Base-by-base conservation (phyloP, 2,113 vertebrate genomes). In the Ursus arctos region DNA sequence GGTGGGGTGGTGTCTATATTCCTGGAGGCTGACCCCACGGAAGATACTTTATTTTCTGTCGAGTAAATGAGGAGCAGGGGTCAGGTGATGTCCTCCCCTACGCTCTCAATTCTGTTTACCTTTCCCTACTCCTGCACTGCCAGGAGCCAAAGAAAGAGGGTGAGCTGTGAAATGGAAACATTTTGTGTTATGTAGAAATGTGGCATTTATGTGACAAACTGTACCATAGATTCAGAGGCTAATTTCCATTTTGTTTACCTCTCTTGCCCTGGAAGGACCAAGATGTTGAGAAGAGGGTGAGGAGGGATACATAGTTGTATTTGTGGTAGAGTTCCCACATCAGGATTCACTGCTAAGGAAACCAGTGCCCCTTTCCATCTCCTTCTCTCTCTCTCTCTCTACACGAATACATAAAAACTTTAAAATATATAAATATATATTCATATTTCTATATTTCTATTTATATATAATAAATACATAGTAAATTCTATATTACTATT, bases 201-300 rank as follows among this genome's bases (percentile, higher is more conserved):
- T 33, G n/a, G n/a, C 61, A 91, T 85, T 81, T 95, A 85, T 86
- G 36, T 85, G 77, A 97, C 49, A 91, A 95, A 43, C 59, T 72
- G 67, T n/a, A 33, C 49, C 26, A 67, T 40, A 82, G 36, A 95
- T 59, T 88, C 15, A 71, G 77, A 91, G 77, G 55, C 43, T 67
- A 7, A 86, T 61, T 94, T 90, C 49, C 77, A 90, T 74, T 71
- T 86, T 69, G 10, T 82, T 93, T 77, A 33, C 13, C 14, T 77
- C 51, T 80, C 95, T 59, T 69, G 22, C 61, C 31, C 47, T 94
- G 26, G 83, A 83, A 89, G 19, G 61, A 92, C 33, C 53, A 93
- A 82, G 47, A 91, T 71, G 21, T 12, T 28, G 57, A 87, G 61
- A 80, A 88, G 28, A 89, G 4, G 10, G 4, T 63, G 43, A 69